Percentiles rank a stretch among this genome's conserved stretches.
Evolutionary conservation across 2,113 vertebrate genomes (phyloP).

Genomic region (Anhinga rufa): DNA sequence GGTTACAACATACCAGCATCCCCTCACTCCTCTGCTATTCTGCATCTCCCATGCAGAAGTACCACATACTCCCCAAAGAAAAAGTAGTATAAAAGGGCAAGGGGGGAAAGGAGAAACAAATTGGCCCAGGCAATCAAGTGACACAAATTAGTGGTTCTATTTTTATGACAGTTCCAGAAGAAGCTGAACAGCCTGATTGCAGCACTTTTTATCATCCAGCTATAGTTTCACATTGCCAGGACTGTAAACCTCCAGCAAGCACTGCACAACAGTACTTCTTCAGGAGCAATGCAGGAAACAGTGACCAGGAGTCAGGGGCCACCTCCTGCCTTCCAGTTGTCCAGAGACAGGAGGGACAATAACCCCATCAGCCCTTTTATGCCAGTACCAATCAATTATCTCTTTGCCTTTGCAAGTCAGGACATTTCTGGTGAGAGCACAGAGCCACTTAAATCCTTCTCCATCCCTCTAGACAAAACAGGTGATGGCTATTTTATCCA

Average conservation of each 20-base stretch:
- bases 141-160: background rate
- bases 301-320: background rate
- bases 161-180: background rate
- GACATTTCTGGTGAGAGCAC: background rate
- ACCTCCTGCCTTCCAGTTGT: background rate
- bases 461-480: background rate
- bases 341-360: background rate
- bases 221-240: background rate
- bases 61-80: background rate
- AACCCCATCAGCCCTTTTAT: background rate
- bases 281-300: background rate
- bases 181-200: background rate
- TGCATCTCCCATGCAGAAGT: background rate
- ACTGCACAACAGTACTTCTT: background rate
- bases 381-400: background rate
- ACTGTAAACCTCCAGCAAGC: background rate
- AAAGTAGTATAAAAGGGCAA: background rate
- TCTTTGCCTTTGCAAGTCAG: background rate
- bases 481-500: background rate
- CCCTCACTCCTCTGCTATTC: background rate
- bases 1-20: background rate
- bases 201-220: background rate
- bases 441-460: background rate
- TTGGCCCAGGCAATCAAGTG: background rate
- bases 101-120: background rate